Evolutionary conservation across 2,113 vertebrate genomes (phyloP), one percentile per base, ranked within the genome.

Genomic region (Brachirus orientalis): DNA sequence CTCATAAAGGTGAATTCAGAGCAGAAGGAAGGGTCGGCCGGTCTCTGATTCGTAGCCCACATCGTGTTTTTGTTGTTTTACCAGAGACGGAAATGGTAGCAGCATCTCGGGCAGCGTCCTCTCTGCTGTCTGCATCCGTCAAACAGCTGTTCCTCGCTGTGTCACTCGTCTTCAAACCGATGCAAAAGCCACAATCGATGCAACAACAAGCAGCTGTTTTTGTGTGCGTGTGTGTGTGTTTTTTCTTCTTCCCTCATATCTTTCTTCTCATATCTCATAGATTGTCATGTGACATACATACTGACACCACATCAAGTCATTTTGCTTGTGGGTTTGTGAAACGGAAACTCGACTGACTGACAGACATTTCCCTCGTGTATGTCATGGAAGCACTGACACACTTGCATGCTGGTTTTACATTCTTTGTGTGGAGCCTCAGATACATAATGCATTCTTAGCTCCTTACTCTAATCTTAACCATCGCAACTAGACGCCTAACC

Each of bases 241-340:
- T 28, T 28, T 28, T 28, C n/a, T n/a, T n/a, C n/a, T 28, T 6
- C 28, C 43, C 47, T 54, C 59, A 35, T 19, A 47, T 69, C 61
- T 50, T n/a, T 35, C 10, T 16, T 37, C 47, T 54, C 59, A 35
- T 19, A 47, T 69, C 61, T 50, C 14, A 22, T 11, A 52, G 43
- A 60, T 55, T 71, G 78, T 77, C 60, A 38, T 56, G 46, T 38
- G 55, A 43, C 22, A 0, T 64, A 28, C 22, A 14, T 46, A 43
- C 66, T 67, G 70, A 73, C 58, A 36, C 51, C 13, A 43, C 35
- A 48, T 55, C 48, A 9, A 67, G 47, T 3, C 46, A 55, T 57
- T 57, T 72, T 6, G 48, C 69, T 72, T 54, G 56, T 60, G 58
- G 57, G 16, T 75, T 60, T 79, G 50, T 75, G 81, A 78, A 53